Percentiles rank a stretch among this genome's conserved stretches.
phyloP scores from a whole-genome alignment of 2,113 vertebrate genomes.

The Anarrhichthys ocellatus region DNA sequence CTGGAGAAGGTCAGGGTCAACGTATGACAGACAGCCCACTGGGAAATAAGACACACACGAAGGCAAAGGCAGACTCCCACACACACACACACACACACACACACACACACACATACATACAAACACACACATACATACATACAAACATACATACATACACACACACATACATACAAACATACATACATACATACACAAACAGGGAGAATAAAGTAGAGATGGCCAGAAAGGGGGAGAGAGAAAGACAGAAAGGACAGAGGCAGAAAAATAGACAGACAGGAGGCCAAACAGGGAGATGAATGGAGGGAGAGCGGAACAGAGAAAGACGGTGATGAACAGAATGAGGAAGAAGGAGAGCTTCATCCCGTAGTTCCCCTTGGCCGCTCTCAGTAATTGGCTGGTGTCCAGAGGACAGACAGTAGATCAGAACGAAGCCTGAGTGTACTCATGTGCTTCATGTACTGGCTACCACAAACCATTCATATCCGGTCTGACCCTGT shows the following conservation, averaged over 20 bases:
- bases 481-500: slow-evolving; percentile 46
- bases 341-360: slow-evolving; percentile 29
- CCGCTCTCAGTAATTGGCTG: slow-evolving; percentile 75
- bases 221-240: slow-evolving; percentile 18
- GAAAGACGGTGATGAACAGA: slow-evolving; percentile 54
- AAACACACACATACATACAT: slow-evolving; percentile 12
- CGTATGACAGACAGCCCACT: slow-evolving; percentile 79
- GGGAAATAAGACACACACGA: slow-evolving; percentile 77
- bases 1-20: slow-evolving; percentile 83
- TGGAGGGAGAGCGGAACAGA: slow-evolving; percentile 1
- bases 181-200: slow-evolving; percentile 9
- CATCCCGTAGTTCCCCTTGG: slow-evolving; percentile 67
- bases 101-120: neutral
- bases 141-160: slow-evolving; percentile 24
- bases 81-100: slow-evolving; percentile 30
- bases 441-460: slow-evolving; percentile 74
- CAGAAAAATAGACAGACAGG: slow-evolving; percentile 35
- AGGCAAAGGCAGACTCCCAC: slow-evolving; percentile 37
- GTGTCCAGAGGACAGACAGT: slow-evolving; percentile 66
- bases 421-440: slow-evolving; percentile 66
- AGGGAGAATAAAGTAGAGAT: slow-evolving; percentile 42
- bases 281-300: slow-evolving; percentile 21
- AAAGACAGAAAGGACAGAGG: slow-evolving; percentile 39
- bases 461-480: slow-evolving; percentile 67
- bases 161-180: neutral